Base-by-base conservation (phyloP, 2,888 invertebrate genomes). In the Drosophila algonquin region DNA sequence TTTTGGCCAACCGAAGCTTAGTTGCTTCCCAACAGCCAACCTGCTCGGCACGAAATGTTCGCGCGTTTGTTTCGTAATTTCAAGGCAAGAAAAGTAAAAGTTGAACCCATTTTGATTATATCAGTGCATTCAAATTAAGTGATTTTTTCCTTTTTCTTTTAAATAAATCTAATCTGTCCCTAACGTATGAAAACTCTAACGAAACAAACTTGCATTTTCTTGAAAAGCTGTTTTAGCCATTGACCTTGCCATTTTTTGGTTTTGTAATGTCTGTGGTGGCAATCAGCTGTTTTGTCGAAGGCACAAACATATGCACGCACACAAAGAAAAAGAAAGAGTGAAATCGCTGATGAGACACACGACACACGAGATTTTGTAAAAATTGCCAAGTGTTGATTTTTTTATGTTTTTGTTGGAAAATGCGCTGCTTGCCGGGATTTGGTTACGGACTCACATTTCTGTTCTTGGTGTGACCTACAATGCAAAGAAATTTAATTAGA, bases 41-140 rank as follows among this genome's bases (percentile, higher is more conserved):
- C 64, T 57, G 58, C n/a, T 69, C 62, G 53, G 56, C 65, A 65
- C 62, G 77, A 77, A 74, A 85, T 90, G 80, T 90, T 91, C 60
- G 69, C 87, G 57, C 90, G 91, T 56, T 69, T 90, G 60, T 90
- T 91, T 79, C 77, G 79, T 70, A 80, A 82, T 62, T 88, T 89
- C 78, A 89, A 87, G 89, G 90, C 91, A 91, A 90, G 81, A 40
- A 59, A 73, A 53, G 40, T 62, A 50, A 35, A 14, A 27, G 16
- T 69, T 63, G 47, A 60, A 52, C 30, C 8, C n/a, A 12, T 24
- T 45, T 5, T 5, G 40, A 21, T 35, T 32, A 24, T 52, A 8
- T 50, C 35, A 45, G 27, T 27, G 21, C 40, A 4, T n/a, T 7
- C 3, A 10, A 3, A 40, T 27, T 0, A 21, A 12, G 2, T 35